A percentile compares a stretch with the other conserved stretches of the same genome.
phyloP scores from a whole-genome alignment of 1,140 invertebrate species.

The Drosophila busckii region DNA sequence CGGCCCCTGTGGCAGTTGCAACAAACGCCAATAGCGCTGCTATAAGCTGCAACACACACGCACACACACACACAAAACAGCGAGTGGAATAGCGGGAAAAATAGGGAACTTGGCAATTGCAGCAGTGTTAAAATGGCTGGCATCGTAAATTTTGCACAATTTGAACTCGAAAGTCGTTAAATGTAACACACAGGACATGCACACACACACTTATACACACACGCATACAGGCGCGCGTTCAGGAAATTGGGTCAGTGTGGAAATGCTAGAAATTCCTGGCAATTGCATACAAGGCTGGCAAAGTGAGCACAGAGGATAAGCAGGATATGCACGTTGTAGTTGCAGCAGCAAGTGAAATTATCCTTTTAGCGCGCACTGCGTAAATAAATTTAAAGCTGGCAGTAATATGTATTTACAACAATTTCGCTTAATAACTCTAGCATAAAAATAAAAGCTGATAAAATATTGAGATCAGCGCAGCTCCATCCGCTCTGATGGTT shows the following conservation, averaged over 20 bases:
- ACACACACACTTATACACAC: neutral
- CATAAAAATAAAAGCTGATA: too few relatives aligned
- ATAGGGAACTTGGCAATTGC: conserved; percentile 36
- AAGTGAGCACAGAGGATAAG: conserved; percentile 44
- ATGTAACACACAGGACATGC: conserved; percentile 52
- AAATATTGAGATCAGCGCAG: too few relatives aligned
- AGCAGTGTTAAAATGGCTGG: conserved; percentile 53
- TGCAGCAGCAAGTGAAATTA: too few relatives aligned
- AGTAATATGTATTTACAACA: too few relatives aligned
- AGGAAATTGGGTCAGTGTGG: conserved; percentile 61
- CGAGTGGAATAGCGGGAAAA: conserved; percentile 10
- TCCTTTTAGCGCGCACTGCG: too few relatives aligned
- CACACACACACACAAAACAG: conserved; percentile 9
- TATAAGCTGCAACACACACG: neutral
- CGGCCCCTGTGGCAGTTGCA: conserved; percentile 23
- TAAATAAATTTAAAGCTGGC: too few relatives aligned
- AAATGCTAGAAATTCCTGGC: conserved; percentile 40
- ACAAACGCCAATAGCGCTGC: conserved; percentile 3
- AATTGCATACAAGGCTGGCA: conserved; percentile 38
- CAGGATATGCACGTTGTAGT: too few relatives aligned
- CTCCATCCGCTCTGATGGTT: too few relatives aligned
- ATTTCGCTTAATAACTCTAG: too few relatives aligned
- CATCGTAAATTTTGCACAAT: conserved; percentile 73
- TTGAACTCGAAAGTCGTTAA: conserved; percentile 75
- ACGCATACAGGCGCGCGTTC: conserved; percentile 24